Base-by-base conservation (phyloP, 2,113 vertebrate species). In the Osmerus mordax region DNA sequence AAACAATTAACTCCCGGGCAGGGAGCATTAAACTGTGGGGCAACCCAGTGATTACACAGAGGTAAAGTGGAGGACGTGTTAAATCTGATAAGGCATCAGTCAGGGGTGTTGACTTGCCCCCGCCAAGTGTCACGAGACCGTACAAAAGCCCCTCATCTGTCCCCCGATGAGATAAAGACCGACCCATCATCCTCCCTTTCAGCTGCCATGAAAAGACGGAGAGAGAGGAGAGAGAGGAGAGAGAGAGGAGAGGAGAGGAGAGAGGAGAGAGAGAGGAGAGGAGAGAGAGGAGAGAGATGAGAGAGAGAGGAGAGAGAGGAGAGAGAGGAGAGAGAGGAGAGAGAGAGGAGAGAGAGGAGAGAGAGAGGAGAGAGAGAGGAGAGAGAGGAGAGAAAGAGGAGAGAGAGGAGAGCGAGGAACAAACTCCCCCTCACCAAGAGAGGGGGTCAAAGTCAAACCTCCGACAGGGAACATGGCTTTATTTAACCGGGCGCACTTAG, bases 91-190 rank as follows among this genome's bases (percentile, higher is more conserved):
- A 78, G 53, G 60, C 23, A 67, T 71, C 6, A 23, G 32, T 25
- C 16, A 21, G 72, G 71, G 19, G 72, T 70, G 75, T 81, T 52
- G 47, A 70, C 68, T 32, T 0, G 71, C 65, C 29, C 75, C 28
- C 41, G 2, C 73, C 18, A 79, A 47, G 73, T 74, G 78, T 74
- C 77, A 74, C 51, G 4, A 23, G 63, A 65, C 70, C 51, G n/a
- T 52, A 78, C 68, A 81, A 81, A 86, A 83, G 75, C 19, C 74
- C 71, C 74, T 83, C 74, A 80, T 86, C 68, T 54, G 72, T 78
- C 73, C 73, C 74, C 73, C 0, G n/a, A 72, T 52, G 72, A 83
- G 78, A 82, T 84, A 76, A 84, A 76, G 62, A 70, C 65, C 52
- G 0, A 36, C 72, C 70, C 67, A 11, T 74, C 83, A 32, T 63